These are phyloP conservation scores for Drosophila suboccidentalis DNA, from an alignment of 2,888 invertebrate species.

Conservation along the genomic window DNA sequence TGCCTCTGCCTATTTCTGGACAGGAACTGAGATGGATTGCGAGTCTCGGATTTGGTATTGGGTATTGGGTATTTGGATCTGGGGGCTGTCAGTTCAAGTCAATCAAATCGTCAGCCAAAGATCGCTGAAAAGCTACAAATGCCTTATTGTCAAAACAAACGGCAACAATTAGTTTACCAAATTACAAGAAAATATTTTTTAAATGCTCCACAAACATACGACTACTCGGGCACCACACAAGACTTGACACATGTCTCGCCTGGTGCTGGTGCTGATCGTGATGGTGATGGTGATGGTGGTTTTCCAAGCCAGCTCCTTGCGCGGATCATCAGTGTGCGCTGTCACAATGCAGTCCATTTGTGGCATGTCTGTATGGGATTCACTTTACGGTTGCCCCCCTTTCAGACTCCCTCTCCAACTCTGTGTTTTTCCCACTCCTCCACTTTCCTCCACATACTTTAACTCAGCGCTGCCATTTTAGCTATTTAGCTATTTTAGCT, in stretches of 20 bases:
- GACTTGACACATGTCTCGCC: conserved; percentile 67
- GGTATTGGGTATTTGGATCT: not conserved
- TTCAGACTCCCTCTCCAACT: not conserved
- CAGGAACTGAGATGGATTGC: conserved; percentile 33
- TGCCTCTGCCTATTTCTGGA: conserved; percentile 15
- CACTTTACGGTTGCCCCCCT: conserved; percentile 33
- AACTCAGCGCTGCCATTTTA: not conserved
- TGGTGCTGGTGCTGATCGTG: not conserved
- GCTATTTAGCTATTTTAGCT: not conserved
- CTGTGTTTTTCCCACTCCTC: not conserved
- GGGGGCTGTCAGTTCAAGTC: conserved; percentile 66
- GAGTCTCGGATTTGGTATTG: not conserved
- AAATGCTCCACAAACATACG: conserved; percentile 73
- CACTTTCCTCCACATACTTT: not conserved
- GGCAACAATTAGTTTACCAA: conserved; percentile 84
- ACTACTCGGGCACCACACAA: conserved; percentile 3
- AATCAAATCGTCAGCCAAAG: conserved; percentile 67
- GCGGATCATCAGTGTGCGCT: conserved; percentile 25
- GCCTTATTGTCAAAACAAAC: conserved; percentile 84
- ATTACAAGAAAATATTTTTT: conserved; percentile 81
- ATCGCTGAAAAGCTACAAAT: conserved; percentile 83
- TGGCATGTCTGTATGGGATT: conserved; percentile 62
- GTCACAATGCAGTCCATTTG: conserved; percentile 73
- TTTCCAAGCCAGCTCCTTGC: conserved; percentile 15
- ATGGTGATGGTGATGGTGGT: too few species aligned